A percentile compares a stretch with the other conserved stretches of the same genome.
phyloP scores from a whole-genome alignment of 1,140 invertebrate species.

The Batillaria attramentaria region DNA sequence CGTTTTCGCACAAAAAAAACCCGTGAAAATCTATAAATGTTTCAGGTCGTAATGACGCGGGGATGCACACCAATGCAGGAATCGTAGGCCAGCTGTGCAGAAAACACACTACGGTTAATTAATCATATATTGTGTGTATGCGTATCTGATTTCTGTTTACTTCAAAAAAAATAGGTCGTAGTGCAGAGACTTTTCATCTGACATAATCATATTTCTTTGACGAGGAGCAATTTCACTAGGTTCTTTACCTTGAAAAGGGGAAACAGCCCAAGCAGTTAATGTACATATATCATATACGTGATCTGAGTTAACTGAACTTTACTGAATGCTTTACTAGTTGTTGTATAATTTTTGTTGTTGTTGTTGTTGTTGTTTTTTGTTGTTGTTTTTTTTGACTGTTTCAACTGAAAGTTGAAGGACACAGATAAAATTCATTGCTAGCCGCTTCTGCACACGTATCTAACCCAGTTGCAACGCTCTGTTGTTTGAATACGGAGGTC shows the following conservation, averaged over 20 bases:
- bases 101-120: background rate
- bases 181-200: background rate
- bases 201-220: background rate
- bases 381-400: too few relatives aligned
- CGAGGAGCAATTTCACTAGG: background rate
- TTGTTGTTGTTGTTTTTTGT: background rate
- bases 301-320: too few relatives aligned
- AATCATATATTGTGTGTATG: background rate
- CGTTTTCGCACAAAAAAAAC: too few relatives aligned
- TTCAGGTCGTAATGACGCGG: slow-evolving; percentile 25
- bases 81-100: background rate
- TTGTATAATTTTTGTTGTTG: background rate
- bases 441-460: too few relatives aligned
- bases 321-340: too few relatives aligned
- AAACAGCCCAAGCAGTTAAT: background rate
- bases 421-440: too few relatives aligned
- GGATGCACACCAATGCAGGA: slow-evolving; percentile 13
- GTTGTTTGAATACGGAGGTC: too few relatives aligned
- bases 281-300: too few relatives aligned
- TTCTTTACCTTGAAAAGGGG: background rate
- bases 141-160: background rate
- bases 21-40: background rate
- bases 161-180: background rate
- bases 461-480: too few relatives aligned
- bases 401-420: too few relatives aligned